Conservation (phyloP, 2,113 vertebrate species). For the Cariama cristata region DNA sequence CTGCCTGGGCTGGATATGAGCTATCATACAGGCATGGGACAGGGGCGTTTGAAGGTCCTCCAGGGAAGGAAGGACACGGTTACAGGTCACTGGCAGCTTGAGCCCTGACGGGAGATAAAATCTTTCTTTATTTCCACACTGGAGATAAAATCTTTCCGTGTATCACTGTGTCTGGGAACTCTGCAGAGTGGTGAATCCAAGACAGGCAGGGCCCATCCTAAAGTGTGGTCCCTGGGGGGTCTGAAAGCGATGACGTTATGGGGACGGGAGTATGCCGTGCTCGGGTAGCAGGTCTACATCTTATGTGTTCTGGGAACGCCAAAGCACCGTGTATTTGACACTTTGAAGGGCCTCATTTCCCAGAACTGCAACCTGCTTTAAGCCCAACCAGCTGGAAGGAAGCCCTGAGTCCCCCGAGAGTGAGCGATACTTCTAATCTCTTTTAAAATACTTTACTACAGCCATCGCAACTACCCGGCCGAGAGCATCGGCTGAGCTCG, state of each 20-base stretch:
- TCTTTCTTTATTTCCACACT: not conserved
- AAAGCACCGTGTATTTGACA: not conserved
- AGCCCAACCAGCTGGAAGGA: conserved; percentile 24
- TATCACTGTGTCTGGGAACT: not conserved
- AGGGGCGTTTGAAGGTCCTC: not conserved
- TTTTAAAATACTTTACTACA: not conserved
- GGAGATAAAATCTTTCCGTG: not conserved
- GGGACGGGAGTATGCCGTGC: not conserved
- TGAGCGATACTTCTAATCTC: not conserved
- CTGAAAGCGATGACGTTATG: not conserved
- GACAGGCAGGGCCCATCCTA: not conserved
- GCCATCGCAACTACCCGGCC: not conserved
- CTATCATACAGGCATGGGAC: not conserved
- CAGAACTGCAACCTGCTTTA: conserved; percentile 24
- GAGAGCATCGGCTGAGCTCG: accelerated
- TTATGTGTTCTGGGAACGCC: not conserved
- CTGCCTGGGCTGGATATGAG: not conserved
- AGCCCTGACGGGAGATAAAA: not conserved
- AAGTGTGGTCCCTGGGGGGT: not conserved
- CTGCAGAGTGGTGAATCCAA: not conserved
- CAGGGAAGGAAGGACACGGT: not conserved
- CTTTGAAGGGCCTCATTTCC: conserved; percentile 26
- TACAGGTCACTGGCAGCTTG: accelerated
- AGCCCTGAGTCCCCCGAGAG: not conserved
- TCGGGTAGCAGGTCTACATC: not conserved